Evolutionary conservation across 2,888 invertebrate species (phyloP).

Genomic region (Pomacea canaliculata): DNA sequence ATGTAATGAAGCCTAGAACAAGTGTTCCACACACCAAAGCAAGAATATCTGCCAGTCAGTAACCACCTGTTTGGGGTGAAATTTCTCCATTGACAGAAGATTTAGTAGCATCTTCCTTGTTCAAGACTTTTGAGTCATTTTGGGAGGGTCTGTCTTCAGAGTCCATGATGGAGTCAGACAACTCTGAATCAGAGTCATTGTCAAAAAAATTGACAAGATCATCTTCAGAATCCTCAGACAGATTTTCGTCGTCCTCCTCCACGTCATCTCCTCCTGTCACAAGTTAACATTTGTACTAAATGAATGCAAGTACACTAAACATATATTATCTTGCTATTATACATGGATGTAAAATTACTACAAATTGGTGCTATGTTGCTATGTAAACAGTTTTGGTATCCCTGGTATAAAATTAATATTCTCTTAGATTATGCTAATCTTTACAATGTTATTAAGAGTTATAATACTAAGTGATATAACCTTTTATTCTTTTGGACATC

Average conservation of each 20-base stretch:
- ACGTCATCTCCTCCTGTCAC: constrained; percentile 48
- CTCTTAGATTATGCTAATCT: no score
- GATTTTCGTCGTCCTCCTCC: constrained; percentile 48
- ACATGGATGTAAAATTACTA: background rate
- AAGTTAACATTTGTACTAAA: background rate
- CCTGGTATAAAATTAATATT: no score
- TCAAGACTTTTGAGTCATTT: constrained; percentile 1
- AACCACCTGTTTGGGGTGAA: background rate
- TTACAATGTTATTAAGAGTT: no score
- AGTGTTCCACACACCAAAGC: no score
- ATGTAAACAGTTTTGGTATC: no score
- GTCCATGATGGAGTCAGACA: constrained; percentile 48
- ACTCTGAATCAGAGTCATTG: constrained; percentile 60
- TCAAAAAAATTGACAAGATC: constrained; percentile 61
- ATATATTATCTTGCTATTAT: background rate
- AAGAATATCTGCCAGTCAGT: no score
- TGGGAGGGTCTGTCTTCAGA: constrained; percentile 16
- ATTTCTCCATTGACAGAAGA: constrained; percentile 18
- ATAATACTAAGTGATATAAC: no score
- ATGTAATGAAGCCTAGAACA: no score
- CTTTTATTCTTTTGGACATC: no score
- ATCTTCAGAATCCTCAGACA: constrained; percentile 62
- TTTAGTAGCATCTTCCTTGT: background rate
- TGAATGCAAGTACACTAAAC: background rate
- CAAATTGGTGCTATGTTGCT: background rate